A percentile compares a stretch with the other conserved stretches of the same genome.
Conservation (phyloP, 2,888 invertebrate species). For the Platynereis dumerilii region DNA sequence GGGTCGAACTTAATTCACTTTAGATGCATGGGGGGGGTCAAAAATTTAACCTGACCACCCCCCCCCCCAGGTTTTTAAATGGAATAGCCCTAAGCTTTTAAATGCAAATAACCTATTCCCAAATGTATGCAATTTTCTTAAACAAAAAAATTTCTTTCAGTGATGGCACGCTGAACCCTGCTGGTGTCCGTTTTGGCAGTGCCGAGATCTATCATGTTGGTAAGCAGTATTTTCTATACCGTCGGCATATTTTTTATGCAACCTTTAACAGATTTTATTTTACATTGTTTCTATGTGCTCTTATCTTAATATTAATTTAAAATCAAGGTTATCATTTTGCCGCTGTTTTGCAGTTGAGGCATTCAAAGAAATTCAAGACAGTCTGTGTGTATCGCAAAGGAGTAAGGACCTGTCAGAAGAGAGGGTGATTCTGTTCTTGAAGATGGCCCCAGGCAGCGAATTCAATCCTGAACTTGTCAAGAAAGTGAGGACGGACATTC, state of each 20-base stretch:
- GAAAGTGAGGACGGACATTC: slow-evolving; percentile 62
- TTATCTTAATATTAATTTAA: no score
- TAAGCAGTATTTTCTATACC: slow-evolving; percentile 44
- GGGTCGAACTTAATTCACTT: no score
- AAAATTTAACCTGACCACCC: no score
- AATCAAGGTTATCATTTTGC: neutral
- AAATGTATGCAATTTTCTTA: no score
- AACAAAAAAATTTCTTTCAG: no score
- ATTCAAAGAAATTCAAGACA: slow-evolving; percentile 67
- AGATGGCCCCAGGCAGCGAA: slow-evolving; percentile 60
- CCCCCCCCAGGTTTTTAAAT: no score
- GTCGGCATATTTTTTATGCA: no score
- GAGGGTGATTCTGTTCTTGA: slow-evolving; percentile 68
- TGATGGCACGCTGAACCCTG: slow-evolving; percentile 69
- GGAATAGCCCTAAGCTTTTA: no score
- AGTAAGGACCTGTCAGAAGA: slow-evolving; percentile 65
- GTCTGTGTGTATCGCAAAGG: slow-evolving; percentile 67
- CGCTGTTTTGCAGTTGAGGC: slow-evolving; percentile 62
- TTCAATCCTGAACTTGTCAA: slow-evolving; percentile 62
- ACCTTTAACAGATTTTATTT: no score
- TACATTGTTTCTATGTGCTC: no score
- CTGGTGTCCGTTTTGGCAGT: slow-evolving; percentile 69
- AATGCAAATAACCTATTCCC: no score
- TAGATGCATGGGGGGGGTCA: no score
- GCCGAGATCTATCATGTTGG: slow-evolving; percentile 70